Base-by-base conservation (phyloP, 2,797 vertebrate species). In the Yasuhikotakia modesta region DNA sequence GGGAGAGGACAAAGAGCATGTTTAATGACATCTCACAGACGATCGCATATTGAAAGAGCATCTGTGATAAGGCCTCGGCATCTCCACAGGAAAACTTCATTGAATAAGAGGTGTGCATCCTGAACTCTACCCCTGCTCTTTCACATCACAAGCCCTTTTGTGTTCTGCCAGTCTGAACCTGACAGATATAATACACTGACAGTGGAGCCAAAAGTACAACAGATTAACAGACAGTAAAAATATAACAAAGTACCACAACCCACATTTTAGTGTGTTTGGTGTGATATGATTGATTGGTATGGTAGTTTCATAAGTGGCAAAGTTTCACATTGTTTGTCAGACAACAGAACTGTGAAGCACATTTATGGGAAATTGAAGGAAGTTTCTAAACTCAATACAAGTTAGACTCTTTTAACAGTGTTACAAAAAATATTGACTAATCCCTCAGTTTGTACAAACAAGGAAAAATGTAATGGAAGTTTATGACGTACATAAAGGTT, bases 1-100 rank as follows among this genome's bases (percentile, higher is more conserved):
- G 82, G 76, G 81, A 65, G 78, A 76, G 82, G 80, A 83, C 85
- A 89, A 86, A 88, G 86, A 84, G 88, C 85, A 87, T 87, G 82
- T 85, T 85, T 89, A 87, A 90, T 91, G 90, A 83, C 80, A 84
- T 86, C 75, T 81, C 79, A 70, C 58, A 79, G 43, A 70, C 45
- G 50, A 80, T 77, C 30, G 60, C 46, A 81, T 66, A 50, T 69
- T 77, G 57, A 84, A 82, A 82, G 69, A 81, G 83, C 81, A 83
- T 85, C 21, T 70, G 53, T 82, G 75, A 85, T 82, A 27, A 27
- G 27, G 2, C 27, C 27, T 27, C 27, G 55, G 32, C 60, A 52
- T 46, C 78, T 73, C 58, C 48, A 39, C 61, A 19, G 63, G 50
- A 45, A 75, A 69, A 76, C 61, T 46, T 79, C 52, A 5, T 17